Percentiles rank a stretch among this genome's conserved stretches.
These are phyloP conservation scores for Leucozona laternaria DNA, from an alignment of 2,888 invertebrate genomes.

Conservation along the genomic window DNA sequence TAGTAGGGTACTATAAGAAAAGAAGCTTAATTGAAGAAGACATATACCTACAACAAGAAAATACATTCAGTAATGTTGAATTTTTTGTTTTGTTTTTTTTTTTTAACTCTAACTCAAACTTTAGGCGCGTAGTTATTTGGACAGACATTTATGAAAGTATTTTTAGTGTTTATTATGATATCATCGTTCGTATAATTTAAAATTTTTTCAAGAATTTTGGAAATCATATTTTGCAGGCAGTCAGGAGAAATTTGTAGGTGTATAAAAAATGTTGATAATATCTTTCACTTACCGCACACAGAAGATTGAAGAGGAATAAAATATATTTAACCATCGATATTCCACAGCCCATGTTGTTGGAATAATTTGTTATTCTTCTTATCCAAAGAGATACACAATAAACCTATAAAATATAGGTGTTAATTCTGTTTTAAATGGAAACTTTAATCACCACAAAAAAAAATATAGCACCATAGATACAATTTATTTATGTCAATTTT, in stretches of 20 bases:
- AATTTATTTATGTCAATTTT: slow-evolving; percentile 4
- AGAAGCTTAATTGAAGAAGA: too few species aligned
- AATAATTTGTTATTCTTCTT: slow-evolving; percentile 11
- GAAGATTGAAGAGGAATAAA: slow-evolving; percentile 91
- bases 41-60: too few species aligned
- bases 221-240: neutral
- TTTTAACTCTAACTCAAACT: neutral
- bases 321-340: slow-evolving; percentile 93
- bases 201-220: neutral
- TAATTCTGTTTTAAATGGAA: neutral
- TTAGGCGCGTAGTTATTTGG: too few species aligned
- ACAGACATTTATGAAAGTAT: too few species aligned
- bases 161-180: neutral
- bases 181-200: neutral
- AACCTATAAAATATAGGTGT: slow-evolving; percentile 26
- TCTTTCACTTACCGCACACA: slow-evolving; percentile 89
- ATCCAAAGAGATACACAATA: slow-evolving; percentile 27
- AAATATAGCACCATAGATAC: neutral
- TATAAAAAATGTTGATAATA: neutral
- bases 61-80: neutral
- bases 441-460: slow-evolving; percentile 7
- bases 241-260: neutral
- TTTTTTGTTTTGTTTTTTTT: neutral
- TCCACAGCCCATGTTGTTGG: slow-evolving; percentile 88
- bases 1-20: too few species aligned